Evolutionary conservation across 2,797 vertebrate genomes (phyloP).

Genomic region (Tenualosa ilisha): DNA sequence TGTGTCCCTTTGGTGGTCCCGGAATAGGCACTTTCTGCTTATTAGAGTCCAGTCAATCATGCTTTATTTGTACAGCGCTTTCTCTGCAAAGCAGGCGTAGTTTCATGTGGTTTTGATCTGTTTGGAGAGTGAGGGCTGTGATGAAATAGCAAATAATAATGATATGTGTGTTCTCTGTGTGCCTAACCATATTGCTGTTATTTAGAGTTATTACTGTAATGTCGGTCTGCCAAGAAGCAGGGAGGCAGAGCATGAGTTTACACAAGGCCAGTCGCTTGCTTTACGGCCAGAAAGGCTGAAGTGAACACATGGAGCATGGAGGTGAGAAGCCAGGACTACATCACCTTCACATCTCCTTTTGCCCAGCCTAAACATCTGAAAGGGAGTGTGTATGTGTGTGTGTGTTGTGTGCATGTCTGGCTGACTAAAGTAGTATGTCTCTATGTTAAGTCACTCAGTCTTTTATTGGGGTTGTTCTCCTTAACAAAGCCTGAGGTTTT

Average conservation of each 20-base stretch:
- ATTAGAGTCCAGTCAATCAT: background rate
- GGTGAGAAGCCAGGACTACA: background rate
- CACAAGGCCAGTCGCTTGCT: background rate
- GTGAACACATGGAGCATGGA: background rate
- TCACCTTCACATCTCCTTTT: background rate
- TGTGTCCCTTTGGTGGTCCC: background rate
- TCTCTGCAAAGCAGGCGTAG: background rate
- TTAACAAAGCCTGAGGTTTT: too few relatives aligned
- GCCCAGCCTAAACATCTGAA: background rate
- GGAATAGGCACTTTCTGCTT: constrained; percentile 2
- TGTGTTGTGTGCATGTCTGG: background rate
- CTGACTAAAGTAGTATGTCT: too few relatives aligned
- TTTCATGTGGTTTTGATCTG: background rate
- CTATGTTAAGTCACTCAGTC: too few relatives aligned
- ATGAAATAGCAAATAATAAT: background rate
- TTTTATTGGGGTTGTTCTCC: too few relatives aligned
- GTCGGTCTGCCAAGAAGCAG: background rate
- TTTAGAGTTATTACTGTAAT: background rate
- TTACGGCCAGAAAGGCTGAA: background rate
- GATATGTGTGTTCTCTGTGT: background rate
- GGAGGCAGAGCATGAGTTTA: background rate
- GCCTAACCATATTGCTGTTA: background rate
- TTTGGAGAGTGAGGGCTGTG: background rate
- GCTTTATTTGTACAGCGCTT: background rate
- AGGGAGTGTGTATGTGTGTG: background rate